Percentiles rank a stretch among this genome's conserved stretches.
Conservation (phyloP, 2,113 vertebrate species). For the Speoplatyrhinus poulsoni region DNA sequence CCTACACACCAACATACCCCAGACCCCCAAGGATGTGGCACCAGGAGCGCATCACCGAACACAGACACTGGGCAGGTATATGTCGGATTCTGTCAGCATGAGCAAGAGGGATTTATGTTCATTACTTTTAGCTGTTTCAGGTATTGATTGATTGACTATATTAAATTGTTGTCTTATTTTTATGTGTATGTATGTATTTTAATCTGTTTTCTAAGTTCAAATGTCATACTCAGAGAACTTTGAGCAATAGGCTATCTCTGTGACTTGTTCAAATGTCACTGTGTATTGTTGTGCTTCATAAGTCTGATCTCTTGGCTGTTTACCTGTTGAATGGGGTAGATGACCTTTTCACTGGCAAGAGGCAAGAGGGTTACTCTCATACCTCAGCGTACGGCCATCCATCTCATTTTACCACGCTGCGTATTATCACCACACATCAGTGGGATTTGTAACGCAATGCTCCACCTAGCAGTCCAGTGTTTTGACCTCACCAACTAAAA, state of each 20-base stretch:
- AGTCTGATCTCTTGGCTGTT: constrained; percentile 40
- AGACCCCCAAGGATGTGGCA: too few species aligned
- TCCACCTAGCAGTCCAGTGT: constrained; percentile 14
- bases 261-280: constrained; percentile 10
- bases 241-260: neutral
- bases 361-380: constrained; percentile 4
- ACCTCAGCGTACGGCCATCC: constrained; percentile 3
- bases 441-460: constrained; percentile 8
- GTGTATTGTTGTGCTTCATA: constrained; percentile 15
- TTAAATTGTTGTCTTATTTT: neutral
- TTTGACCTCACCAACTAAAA: constrained; percentile 27
- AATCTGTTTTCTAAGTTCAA: neutral
- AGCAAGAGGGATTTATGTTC: neutral
- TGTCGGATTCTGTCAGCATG: too few species aligned
- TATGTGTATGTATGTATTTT: neutral
- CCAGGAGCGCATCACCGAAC: too few species aligned
- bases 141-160: neutral
- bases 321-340: constrained; percentile 29
- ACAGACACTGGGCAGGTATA: too few species aligned
- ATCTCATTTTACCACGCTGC: constrained; percentile 3
- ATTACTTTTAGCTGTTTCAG: neutral
- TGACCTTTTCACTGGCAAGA: constrained; percentile 45
- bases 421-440: constrained; percentile 20
- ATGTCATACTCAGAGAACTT: neutral
- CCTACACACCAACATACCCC: too few species aligned